Evolutionary conservation across 1,140 invertebrate genomes (phyloP).

Genomic region (Pseudomyrmex dendroicus): DNA sequence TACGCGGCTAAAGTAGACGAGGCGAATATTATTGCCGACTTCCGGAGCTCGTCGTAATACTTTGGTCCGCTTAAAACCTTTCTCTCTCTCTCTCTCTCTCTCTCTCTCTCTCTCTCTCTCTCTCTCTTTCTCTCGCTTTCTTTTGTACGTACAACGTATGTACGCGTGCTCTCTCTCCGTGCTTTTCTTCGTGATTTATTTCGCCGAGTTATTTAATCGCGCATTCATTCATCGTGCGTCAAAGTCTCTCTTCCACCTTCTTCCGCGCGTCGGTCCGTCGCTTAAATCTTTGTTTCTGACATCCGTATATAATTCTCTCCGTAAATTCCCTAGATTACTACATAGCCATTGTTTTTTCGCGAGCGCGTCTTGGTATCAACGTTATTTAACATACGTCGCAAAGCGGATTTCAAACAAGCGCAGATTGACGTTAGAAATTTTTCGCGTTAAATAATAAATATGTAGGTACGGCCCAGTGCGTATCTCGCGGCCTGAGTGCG

Average conservation of each 20-base stretch:
- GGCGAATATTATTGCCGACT: conserved; percentile 64
- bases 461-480: too few relatives aligned
- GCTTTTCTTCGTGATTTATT: conserved; percentile 20
- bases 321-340: conserved; percentile 22
- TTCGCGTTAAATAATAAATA: not conserved
- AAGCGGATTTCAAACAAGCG: conserved; percentile 22
- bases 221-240: conserved; percentile 40
- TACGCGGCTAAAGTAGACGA: conserved; percentile 29
- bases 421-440: not conserved
- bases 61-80: conserved; percentile 42
- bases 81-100: not conserved
- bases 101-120: not conserved
- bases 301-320: conserved; percentile 35
- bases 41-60: conserved; percentile 37
- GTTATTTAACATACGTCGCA: conserved; percentile 16
- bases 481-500: too few relatives aligned
- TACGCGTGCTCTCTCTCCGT: too few relatives aligned
- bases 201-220: conserved; percentile 48
- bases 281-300: conserved; percentile 22
- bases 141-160: not conserved
- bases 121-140: too few relatives aligned
- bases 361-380: not conserved
- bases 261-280: not conserved
- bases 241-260: conserved; percentile 1
- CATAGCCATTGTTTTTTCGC: not conserved